Conservation (phyloP, 2,113 vertebrate species). For the Alexandromys fortis region DNA sequence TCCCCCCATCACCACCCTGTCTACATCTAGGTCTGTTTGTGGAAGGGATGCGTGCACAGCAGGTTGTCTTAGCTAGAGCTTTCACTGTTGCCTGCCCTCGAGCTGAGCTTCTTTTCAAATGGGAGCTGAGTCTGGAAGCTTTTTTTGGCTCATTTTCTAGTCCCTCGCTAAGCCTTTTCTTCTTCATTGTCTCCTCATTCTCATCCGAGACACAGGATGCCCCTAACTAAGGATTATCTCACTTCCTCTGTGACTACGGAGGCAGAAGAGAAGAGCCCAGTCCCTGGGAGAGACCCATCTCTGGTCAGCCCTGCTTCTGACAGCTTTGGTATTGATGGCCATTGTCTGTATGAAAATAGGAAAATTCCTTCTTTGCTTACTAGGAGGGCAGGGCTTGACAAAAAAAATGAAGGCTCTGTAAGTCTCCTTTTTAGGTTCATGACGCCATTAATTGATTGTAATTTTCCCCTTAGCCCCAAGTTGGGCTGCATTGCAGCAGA, state of each 20-base stretch:
- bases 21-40: neutral
- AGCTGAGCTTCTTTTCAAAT: neutral
- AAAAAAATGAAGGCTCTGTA: neutral
- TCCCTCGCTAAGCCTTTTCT: neutral
- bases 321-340: neutral
- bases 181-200: neutral
- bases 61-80: neutral
- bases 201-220: conserved; percentile 3
- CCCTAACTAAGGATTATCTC: neutral
- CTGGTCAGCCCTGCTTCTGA: neutral
- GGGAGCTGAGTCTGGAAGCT: neutral
- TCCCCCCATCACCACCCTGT: accelerated
- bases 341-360: neutral
- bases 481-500: neutral
- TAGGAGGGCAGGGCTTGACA: neutral
- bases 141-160: conserved; percentile 36
- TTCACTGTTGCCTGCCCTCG: neutral
- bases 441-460: conserved; percentile 1
- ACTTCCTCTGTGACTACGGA: conserved; percentile 36
- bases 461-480: neutral
- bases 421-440: neutral
- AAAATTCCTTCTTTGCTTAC: neutral
- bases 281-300: neutral
- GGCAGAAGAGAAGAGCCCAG: conserved; percentile 31
- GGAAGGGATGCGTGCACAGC: neutral